These are phyloP conservation scores for Drosophila tanythrix DNA, from an alignment of 2,888 invertebrate genomes.

Conservation along the genomic window DNA sequence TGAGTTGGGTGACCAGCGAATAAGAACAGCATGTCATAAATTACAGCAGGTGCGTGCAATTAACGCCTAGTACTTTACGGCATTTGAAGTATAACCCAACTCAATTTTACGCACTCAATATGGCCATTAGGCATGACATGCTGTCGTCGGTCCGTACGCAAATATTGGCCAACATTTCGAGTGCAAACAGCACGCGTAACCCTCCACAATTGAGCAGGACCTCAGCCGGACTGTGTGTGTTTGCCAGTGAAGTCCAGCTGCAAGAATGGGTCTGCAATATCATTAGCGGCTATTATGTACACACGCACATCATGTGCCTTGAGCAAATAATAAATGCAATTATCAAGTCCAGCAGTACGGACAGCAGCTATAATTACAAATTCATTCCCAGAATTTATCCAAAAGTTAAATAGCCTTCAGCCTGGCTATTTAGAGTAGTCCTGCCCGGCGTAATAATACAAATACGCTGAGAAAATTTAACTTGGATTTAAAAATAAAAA, in stretches of 20 bases:
- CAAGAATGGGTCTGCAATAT: constrained; percentile 21
- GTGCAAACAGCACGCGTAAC: constrained; percentile 56
- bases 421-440: background rate
- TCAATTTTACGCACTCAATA: constrained; percentile 63
- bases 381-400: constrained; percentile 1
- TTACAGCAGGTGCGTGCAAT: constrained; percentile 49
- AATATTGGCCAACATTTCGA: constrained; percentile 68
- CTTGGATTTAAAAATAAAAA: background rate
- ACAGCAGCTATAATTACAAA: constrained; percentile 11
- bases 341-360: constrained; percentile 5
- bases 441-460: background rate
- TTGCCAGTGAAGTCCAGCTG: constrained; percentile 26
- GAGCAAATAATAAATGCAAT: constrained; percentile 20
- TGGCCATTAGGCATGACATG: constrained; percentile 71
- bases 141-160: constrained; percentile 53
- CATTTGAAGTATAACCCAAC: constrained; percentile 55
- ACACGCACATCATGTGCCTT: constrained; percentile 7
- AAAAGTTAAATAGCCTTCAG: background rate
- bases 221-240: background rate
- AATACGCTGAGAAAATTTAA: background rate
- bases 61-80: constrained; percentile 41
- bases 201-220: constrained; percentile 30
- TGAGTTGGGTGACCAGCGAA: constrained; percentile 30
- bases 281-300: constrained; percentile 37
- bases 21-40: constrained; percentile 1